Conservation (phyloP, 1,140 invertebrate species). For the Pissodes strobi region DNA sequence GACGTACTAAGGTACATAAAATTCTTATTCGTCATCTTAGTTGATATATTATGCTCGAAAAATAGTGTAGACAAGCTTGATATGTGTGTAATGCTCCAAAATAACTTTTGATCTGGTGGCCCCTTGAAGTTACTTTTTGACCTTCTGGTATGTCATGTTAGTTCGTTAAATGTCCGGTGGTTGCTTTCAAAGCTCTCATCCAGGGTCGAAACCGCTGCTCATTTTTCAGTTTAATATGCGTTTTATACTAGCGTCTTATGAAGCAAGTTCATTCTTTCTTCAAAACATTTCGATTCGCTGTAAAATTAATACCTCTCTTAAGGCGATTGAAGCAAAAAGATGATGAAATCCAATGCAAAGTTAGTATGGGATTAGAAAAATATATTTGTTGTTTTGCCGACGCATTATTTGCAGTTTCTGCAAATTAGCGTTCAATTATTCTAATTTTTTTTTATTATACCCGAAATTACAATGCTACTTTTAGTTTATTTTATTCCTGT, state of each 20-base stretch:
- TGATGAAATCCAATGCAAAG: too few relatives aligned
- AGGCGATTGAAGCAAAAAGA: too few relatives aligned
- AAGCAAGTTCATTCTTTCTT: not conserved
- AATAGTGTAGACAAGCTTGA: slow-evolving; percentile 18
- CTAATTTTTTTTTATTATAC: too few relatives aligned
- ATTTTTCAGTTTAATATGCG: slow-evolving; percentile 1
- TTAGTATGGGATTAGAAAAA: too few relatives aligned
- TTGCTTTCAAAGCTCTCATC: slow-evolving; percentile 1
- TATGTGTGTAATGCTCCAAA: slow-evolving; percentile 14
- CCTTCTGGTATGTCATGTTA: not conserved
- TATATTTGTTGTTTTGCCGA: too few relatives aligned
- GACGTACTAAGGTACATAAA: not conserved
- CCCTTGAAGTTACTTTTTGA: not conserved
- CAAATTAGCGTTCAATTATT: too few relatives aligned
- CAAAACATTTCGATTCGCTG: too few relatives aligned
- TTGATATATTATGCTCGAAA: slow-evolving; percentile 13
- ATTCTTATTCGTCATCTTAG: not conserved
- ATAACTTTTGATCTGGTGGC: slow-evolving; percentile 8
- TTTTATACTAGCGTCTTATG: not conserved
- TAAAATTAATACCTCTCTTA: too few relatives aligned
- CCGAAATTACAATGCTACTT: too few relatives aligned
- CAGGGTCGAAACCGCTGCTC: slow-evolving; percentile 19
- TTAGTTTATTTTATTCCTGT: too few relatives aligned
- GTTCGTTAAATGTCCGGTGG: not conserved
- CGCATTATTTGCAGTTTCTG: too few relatives aligned